Evolutionary conservation across 2,797 vertebrate species (phyloP).

Genomic region (Urophycis tenuis): DNA sequence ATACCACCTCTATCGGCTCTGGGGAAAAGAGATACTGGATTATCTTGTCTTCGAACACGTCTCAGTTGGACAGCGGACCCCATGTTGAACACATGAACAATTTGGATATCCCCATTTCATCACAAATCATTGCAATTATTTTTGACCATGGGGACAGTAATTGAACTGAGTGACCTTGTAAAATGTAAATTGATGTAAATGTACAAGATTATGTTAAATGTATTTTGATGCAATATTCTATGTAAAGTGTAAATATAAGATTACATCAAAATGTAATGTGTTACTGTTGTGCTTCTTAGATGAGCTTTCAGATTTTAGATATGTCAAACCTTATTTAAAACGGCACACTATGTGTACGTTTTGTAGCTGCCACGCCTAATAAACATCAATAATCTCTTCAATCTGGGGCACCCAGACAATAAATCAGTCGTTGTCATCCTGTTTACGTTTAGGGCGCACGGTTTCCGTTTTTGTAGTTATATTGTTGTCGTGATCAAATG

Average conservation of each 20-base stretch:
- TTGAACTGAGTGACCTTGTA: neutral
- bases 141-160: neutral
- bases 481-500: neutral
- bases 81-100: neutral
- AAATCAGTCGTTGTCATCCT: neutral
- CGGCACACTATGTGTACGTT: neutral
- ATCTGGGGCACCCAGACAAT: neutral
- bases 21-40: neutral
- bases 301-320: neutral
- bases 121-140: neutral
- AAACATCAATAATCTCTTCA: neutral
- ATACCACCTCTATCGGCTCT: neutral
- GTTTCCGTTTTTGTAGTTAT: neutral
- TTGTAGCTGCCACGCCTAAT: neutral
- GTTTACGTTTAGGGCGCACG: neutral
- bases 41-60: neutral
- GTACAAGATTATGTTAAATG: neutral
- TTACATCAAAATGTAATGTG: neutral
- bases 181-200: slow-evolving; percentile 1
- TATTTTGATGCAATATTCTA: neutral
- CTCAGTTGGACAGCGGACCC: neutral
- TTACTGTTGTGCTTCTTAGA: neutral
- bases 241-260: neutral
- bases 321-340: neutral
- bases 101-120: neutral